These are phyloP conservation scores for Asobara japonica DNA, from an alignment of 1,140 invertebrate species.

Conservation along the genomic window DNA sequence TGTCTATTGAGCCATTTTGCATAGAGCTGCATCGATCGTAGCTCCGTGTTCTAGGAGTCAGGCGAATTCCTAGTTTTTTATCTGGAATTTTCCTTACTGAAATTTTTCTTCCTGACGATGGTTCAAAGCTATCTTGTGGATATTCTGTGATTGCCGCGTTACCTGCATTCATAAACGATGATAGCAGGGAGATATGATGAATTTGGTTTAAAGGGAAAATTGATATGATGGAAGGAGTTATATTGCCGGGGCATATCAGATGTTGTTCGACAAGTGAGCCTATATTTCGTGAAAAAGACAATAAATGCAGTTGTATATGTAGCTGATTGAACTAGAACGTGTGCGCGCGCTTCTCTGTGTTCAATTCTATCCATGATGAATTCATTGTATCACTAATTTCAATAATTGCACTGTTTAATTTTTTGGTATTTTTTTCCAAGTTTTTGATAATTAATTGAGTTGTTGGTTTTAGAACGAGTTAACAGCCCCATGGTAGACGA, in stretches of 20 bases:
- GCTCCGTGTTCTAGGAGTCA: neutral
- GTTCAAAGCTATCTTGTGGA: no score
- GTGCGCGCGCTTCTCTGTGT: neutral
- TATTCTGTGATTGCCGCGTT: neutral
- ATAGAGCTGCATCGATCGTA: neutral
- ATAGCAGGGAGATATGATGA: neutral
- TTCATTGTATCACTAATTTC: neutral
- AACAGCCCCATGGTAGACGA: neutral
- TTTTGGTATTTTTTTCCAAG: neutral
- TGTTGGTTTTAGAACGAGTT: constrained; percentile 2
- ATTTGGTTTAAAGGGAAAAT: neutral
- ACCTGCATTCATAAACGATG: neutral
- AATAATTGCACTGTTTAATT: neutral
- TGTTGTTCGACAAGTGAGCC: neutral
- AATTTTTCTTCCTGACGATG: no score
- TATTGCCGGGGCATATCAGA: neutral
- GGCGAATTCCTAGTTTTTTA: neutral
- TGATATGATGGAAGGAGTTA: neutral
- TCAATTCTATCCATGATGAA: neutral
- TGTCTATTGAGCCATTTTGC: neutral
- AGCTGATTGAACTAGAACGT: neutral
- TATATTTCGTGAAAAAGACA: neutral
- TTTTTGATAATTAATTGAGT: no score
- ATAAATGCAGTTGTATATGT: neutral
- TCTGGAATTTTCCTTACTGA: neutral